These are phyloP conservation scores for Tetanocera ferruginea DNA, from an alignment of 2,888 invertebrate species.

Conservation along the genomic window DNA sequence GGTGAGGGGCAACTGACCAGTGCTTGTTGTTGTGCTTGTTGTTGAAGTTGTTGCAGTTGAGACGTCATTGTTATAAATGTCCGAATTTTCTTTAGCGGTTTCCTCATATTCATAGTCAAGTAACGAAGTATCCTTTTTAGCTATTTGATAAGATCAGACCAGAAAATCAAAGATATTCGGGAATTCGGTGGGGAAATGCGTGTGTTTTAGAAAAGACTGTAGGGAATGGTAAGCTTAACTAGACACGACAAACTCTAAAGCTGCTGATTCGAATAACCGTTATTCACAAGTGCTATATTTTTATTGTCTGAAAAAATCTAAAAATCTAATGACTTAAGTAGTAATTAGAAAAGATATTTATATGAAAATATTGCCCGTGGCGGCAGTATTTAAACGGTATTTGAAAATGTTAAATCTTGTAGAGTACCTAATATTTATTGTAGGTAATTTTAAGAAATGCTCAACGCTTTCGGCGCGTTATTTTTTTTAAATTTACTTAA, in stretches of 20 bases:
- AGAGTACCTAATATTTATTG: no score
- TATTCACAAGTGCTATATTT: no score
- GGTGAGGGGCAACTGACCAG: slow-evolving; percentile 46
- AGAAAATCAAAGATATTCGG: neutral
- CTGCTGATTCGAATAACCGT: neutral
- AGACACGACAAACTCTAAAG: neutral
- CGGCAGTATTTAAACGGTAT: no score
- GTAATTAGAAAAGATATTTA: no score
- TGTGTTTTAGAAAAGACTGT: neutral
- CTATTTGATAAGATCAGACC: neutral
- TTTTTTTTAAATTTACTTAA: no score
- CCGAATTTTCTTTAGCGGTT: slow-evolving; percentile 63
- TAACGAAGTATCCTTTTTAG: slow-evolving; percentile 24
- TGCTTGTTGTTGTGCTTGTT: slow-evolving; percentile 14
- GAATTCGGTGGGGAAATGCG: no score
- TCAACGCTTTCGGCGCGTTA: no score
- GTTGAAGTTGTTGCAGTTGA: slow-evolving; percentile 11
- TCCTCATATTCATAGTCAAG: slow-evolving; percentile 46
- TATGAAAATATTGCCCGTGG: no score
- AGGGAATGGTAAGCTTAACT: neutral
- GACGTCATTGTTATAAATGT: slow-evolving; percentile 25
- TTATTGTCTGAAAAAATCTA: no score
- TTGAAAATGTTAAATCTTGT: no score
- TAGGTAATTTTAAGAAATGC: no score
- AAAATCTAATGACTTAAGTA: no score